Evolutionary conservation across 2,113 vertebrate species (phyloP), one percentile per base, ranked within the genome.

Genomic region (Dendrocopos noguchii): DNA sequence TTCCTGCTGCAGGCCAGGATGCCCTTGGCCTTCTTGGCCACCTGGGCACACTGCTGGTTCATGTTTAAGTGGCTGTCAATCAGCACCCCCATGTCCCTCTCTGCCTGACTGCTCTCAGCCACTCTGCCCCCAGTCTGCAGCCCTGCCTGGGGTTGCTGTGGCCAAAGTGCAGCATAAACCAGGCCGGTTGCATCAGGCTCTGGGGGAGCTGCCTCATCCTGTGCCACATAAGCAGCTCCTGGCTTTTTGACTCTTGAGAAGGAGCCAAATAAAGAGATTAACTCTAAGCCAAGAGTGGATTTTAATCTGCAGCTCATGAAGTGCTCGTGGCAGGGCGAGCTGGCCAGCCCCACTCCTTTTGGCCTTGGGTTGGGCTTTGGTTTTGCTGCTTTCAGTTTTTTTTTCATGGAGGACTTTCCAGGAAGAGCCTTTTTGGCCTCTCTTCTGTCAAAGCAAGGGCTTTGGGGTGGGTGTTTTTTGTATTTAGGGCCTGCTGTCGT

Each of bases 201-300:
- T 5, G 5, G 19, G 31, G 36, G 39, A n/a, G 89, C 95, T 79
- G 97, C 88, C 57, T 80, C 52, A 31, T 39, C 34, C 44, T n/a
- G 42, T 66, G 73, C 28, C 73, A n/a, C 84, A 57, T 68, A 36
- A 94, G 76, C 67, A 59, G 53, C 92, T 96, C 79, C 80, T 82
- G 87, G 56, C 75, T 70, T 91, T 95, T 80, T 80, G 94, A 53
- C 87, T 89, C 82, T 87, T 68, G 84, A 86, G 89, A 77, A 90
- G 90, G 78, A 91, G 77, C 91, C 91, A 82, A 93, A 78, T 93
- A 84, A 95, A 68, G 46, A 96, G 46, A 87, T 64, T 55, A 91
- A 64, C 66, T 61, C 55, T 16, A 67, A 85, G 67, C 36, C 71
- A 55, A 25, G 71, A 15, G 6, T 8, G 33, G 67, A 46, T 94